Evolutionary conservation across 2,888 invertebrate species (phyloP).

Genomic region (Hydrotaea diabolus): DNA sequence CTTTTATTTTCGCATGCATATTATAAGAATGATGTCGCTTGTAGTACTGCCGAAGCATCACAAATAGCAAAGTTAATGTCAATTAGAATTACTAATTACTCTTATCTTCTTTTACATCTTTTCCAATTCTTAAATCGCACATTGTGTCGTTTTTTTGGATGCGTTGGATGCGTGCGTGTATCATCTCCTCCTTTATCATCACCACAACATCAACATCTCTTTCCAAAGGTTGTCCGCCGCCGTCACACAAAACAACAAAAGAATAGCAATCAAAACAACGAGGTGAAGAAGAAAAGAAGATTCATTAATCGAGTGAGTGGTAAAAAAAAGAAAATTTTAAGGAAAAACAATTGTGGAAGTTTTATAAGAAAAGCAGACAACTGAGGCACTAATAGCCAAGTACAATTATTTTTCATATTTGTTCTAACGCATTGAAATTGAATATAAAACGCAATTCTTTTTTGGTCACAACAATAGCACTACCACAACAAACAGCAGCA

Average conservation of each 20-base stretch:
- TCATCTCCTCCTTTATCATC: slow-evolving; percentile 41
- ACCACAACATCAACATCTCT: slow-evolving; percentile 40
- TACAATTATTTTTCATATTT: slow-evolving; percentile 11
- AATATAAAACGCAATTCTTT: slow-evolving; percentile 53
- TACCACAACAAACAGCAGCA: slow-evolving; percentile 5
- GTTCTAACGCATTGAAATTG: neutral
- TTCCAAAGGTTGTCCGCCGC: slow-evolving; percentile 62
- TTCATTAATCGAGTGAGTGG: slow-evolving; percentile 51
- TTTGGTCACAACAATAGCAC: neutral
- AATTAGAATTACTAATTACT: slow-evolving; percentile 18
- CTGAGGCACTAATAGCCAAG: neutral
- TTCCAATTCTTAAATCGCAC: slow-evolving; percentile 24
- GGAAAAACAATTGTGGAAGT: slow-evolving; percentile 54
- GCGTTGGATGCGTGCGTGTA: slow-evolving; percentile 50
- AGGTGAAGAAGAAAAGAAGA: slow-evolving; percentile 52
- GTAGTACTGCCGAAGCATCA: neutral
- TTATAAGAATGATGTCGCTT: slow-evolving; percentile 36
- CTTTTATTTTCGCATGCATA: slow-evolving; percentile 34
- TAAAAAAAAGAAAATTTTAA: slow-evolving; percentile 35
- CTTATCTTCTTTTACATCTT: slow-evolving; percentile 41
- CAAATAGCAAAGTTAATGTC: neutral
- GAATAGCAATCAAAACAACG: slow-evolving; percentile 62
- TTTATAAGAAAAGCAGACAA: slow-evolving; percentile 37
- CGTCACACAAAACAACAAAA: slow-evolving; percentile 48
- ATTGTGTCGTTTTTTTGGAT: slow-evolving; percentile 44